Conservation (phyloP, 2,888 invertebrate species). For the Minunthozetes semirufus region DNA sequence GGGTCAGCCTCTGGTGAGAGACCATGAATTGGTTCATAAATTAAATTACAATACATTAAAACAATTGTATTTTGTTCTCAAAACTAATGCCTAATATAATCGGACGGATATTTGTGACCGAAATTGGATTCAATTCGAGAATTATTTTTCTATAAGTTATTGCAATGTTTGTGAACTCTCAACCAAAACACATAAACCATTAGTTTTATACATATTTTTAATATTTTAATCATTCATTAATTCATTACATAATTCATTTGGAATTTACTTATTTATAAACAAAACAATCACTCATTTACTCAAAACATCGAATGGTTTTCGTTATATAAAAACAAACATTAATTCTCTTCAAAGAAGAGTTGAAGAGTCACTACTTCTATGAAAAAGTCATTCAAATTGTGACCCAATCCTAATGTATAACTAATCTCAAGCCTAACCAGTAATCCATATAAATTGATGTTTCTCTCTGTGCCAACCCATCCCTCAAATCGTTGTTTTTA, state of each 20-base stretch:
- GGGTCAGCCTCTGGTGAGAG: constrained; percentile 25
- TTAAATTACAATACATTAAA: constrained; percentile 25
- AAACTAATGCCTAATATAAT: background rate
- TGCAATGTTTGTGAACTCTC: background rate
- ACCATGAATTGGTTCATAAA: constrained; percentile 23
- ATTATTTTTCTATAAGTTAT: background rate
- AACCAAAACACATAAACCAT: background rate
- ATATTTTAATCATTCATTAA: background rate
- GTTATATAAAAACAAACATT: background rate
- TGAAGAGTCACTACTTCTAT: background rate
- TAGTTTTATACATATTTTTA: background rate
- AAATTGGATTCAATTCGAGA: background rate
- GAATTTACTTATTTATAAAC: constrained; percentile 28
- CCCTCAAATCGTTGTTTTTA: background rate
- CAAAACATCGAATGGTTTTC: constrained; percentile 15
- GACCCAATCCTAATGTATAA: constrained; percentile 8
- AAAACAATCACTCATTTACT: constrained; percentile 12
- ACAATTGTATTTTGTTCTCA: constrained; percentile 8
- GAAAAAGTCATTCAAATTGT: background rate
- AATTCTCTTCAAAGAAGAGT: constrained; percentile 29
- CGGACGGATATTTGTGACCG: background rate
- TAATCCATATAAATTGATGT: background rate
- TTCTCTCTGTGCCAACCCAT: constrained; percentile 15
- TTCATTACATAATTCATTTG: background rate
- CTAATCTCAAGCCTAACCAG: background rate